Conservation (phyloP, 1,140 invertebrate species). For the Bombus consobrinus region DNA sequence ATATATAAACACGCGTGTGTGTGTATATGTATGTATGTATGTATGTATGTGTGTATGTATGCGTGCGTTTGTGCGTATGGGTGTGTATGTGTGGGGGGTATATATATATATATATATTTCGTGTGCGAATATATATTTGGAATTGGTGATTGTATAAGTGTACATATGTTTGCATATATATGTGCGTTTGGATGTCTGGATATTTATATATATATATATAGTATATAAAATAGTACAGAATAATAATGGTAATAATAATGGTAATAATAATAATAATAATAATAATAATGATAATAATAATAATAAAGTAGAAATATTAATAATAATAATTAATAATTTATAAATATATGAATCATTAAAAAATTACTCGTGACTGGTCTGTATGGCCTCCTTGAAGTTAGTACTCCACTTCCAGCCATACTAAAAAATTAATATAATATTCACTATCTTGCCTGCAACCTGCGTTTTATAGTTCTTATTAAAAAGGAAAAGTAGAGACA, state of each 20-base stretch:
- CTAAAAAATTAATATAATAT: constrained; percentile 84
- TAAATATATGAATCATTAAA: constrained; percentile 79
- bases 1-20: constrained; percentile 28
- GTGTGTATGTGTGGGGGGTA: neutral
- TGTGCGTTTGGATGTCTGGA: neutral
- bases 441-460: constrained; percentile 74
- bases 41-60: neutral
- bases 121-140: constrained; percentile 32
- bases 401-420: constrained; percentile 97
- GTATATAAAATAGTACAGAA: constrained; percentile 70
- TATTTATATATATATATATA: constrained; percentile 56
- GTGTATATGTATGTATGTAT: neutral
- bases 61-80: neutral
- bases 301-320: constrained; percentile 67
- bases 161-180: constrained; percentile 62
- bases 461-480: constrained; percentile 42
- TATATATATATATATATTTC: neutral
- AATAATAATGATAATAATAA: constrained; percentile 58
- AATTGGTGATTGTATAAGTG: constrained; percentile 11
- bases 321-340: constrained; percentile 77
- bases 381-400: constrained; percentile 96
- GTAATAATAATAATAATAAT: constrained; percentile 58
- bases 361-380: constrained; percentile 87
- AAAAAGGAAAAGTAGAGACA: constrained; percentile 34
- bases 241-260: constrained; percentile 59